Evolutionary conservation across 2,888 invertebrate species (phyloP), one percentile per base, ranked within the genome.

Genomic region (Lithophane socia): DNA sequence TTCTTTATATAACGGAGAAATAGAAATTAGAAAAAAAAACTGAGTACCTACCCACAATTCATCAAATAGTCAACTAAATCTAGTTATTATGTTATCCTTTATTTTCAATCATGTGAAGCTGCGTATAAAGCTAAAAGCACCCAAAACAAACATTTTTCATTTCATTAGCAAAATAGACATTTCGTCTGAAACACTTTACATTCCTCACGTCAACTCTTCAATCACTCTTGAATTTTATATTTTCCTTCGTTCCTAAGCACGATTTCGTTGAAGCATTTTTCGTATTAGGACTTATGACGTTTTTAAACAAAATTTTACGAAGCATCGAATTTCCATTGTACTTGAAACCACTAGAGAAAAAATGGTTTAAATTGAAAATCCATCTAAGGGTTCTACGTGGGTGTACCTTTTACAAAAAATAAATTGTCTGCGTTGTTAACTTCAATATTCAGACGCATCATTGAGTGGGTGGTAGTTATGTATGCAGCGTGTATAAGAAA

Each of bases 261-360:
- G 54, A 75, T 37, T 75, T 75, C 18, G 1, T 24, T 24, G 1
- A 47, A 75, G 3, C 7, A 64, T 54, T 63, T 74, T 74, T 47
- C 2, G 10, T 52, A 29, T 29, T 18, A 63, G 7, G 7, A 56
- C 47, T 24, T 47, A 64, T 64, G 60, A 66, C 21, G 54, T 66
- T 37, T 37, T 60, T 56, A 7, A 60, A 77, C 69, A 77, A 18
- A 24, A 66, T 60, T 78, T 70, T 60, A 60, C 70, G 60, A 66
- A 13, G 21, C 16, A 16, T 29, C 29, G 21, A 63, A 76, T 64
- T 68, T 77, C 12, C 37, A 75, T 18, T 52, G 37, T 49, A 66
- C 29, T 64, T 42, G 18, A 37, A 58, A 63, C 56, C 63, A 77
- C 58, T 77, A 52, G 10, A 58, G 24, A 56, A 58, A 77, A 77